Base-by-base conservation (phyloP, 2,113 vertebrate species). In the Dermatemys mawii region DNA sequence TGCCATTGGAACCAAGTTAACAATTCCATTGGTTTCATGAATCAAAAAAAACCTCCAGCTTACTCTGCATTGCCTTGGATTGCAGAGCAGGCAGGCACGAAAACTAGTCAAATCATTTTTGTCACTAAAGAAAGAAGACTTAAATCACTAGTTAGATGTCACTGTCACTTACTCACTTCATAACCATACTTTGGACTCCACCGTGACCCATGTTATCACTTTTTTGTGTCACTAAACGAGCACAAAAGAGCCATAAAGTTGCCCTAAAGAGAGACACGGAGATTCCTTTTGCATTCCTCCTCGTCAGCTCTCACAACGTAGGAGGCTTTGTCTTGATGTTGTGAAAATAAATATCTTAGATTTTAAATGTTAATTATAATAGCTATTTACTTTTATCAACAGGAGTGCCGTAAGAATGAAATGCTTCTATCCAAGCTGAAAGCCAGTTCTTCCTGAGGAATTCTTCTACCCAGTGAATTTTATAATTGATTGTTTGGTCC, bases 371-470 rank as follows among this genome's bases (percentile, higher is more conserved):
- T 53, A 35, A 67, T 35, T 35, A 55, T 4, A 51, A 9, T 63
- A 24, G 0, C 1, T 86, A 78, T 90, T 86, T 90, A 54, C 91
- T 87, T 83, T 87, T 67, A 24, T 95, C 93, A 70, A 53, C 96
- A 99, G 99, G 99, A 99, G 92, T 99, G 99, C 96, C 99, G 99
- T 24, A 99, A 98, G 98, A 99, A 99, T 0, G 99, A 99, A 97
- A 98, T 99, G 96, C 98, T 99, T 86, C 97, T 99, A 85, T 98
- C 99, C 91, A 99, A 99, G 95, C 92, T 99, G 96, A 98, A 98
- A 96, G 97, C 98, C 41, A 98, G 98, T 94, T 98, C 97, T 90
- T 98, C 98, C 92, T 98, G 98, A 98, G 82, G 53, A n/a, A 21
- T 16, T 87, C 38, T 54, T 22, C 91, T 86, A 83, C 44, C 84